Evolutionary conservation across 2,113 vertebrate species (phyloP).

Genomic region (Macheiramphus alcinus): DNA sequence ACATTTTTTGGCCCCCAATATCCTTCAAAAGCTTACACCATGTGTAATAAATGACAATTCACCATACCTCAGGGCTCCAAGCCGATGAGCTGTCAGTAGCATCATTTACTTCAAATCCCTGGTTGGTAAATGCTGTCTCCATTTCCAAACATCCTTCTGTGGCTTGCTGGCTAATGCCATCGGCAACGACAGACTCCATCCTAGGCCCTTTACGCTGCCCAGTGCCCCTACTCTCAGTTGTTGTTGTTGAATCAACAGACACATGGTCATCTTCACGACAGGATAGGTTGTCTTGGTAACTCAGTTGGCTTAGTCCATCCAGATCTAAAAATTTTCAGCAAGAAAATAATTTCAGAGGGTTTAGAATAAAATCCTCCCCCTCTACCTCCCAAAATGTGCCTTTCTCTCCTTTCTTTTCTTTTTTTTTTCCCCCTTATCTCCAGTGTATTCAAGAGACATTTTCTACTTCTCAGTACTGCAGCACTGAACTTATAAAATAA

Average conservation of each 20-base stretch:
- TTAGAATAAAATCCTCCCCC: neutral
- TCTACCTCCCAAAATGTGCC: neutral
- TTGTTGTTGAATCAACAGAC: constrained; percentile 54
- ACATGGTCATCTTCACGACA: constrained; percentile 60
- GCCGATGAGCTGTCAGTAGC: constrained; percentile 80
- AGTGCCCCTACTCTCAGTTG: neutral
- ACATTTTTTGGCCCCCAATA: neutral
- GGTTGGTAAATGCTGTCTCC: constrained; percentile 66
- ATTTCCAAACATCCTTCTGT: constrained; percentile 64
- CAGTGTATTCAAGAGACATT: neutral
- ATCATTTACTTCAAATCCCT: constrained; percentile 73
- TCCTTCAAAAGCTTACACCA: neutral
- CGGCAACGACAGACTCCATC: neutral
- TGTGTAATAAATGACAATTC: neutral
- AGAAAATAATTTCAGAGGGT: constrained; percentile 50
- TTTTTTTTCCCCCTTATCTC: neutral
- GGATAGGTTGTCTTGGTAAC: constrained; percentile 73
- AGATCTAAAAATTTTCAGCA: constrained; percentile 74
- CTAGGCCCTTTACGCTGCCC: constrained; percentile 4
- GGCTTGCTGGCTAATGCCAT: constrained; percentile 40
- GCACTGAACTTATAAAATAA: neutral
- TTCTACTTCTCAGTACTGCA: neutral
- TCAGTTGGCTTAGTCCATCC: constrained; percentile 71
- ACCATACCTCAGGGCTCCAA: constrained; percentile 87
- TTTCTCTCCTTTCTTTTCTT: neutral